phyloP scores from a whole-genome alignment of 2,888 invertebrate species.

The Dromius quadrimaculatus region DNA sequence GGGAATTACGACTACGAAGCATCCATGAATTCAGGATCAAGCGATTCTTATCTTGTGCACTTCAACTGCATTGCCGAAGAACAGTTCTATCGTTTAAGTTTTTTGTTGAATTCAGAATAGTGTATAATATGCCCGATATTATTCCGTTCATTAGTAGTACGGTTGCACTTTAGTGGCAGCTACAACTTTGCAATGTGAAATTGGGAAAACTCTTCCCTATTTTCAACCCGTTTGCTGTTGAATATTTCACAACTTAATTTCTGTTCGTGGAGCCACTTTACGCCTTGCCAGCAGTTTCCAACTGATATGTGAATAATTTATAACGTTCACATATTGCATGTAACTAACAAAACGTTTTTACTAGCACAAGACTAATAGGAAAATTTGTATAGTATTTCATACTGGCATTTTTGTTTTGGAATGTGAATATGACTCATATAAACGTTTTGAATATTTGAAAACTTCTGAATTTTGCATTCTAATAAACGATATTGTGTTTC shows the following conservation, averaged over 20 bases:
- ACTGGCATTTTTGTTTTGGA: conserved; percentile 10
- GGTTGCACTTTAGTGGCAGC: background rate
- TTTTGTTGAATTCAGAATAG: too few species aligned
- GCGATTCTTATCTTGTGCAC: too few species aligned
- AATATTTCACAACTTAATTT: conserved; percentile 34
- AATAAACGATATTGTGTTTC: too few species aligned
- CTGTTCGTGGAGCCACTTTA: conserved; percentile 30
- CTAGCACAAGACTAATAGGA: conserved; percentile 24
- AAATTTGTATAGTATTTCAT: conserved; percentile 37
- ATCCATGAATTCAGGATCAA: too few species aligned
- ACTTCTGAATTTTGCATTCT: too few species aligned
- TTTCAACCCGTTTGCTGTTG: conserved; percentile 25
- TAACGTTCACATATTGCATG: conserved; percentile 30
- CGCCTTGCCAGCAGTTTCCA: conserved; percentile 23
- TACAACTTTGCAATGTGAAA: conserved; percentile 11
- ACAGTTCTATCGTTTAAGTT: too few species aligned
- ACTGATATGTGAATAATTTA: conserved; percentile 34
- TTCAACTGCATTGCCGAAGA: too few species aligned
- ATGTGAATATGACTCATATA: background rate
- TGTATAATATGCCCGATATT: too few species aligned
- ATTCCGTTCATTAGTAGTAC: too few species aligned
- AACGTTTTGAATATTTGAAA: too few species aligned
- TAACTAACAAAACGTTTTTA: conserved; percentile 29
- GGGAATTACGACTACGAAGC: too few species aligned
- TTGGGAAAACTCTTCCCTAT: conserved; percentile 22